Evolutionary conservation across 2,888 invertebrate genomes (phyloP).

Genomic region (Oscheius sp.): DNA sequence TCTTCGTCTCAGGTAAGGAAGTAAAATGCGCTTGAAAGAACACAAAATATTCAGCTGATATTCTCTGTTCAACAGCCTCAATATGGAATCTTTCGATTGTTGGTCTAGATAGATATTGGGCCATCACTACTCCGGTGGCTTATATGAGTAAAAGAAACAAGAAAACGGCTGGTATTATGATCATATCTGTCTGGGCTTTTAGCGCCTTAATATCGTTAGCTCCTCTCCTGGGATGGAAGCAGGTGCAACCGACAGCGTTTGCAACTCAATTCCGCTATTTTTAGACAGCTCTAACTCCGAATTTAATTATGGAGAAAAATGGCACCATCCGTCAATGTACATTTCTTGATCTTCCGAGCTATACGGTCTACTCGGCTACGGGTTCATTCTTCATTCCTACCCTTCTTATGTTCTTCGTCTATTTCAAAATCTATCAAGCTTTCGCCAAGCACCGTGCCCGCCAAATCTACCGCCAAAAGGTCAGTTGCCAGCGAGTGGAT

Average conservation of each 20-base stretch:
- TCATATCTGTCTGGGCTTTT: constrained; percentile 72
- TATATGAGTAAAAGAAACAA: constrained; percentile 71
- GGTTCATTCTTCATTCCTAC: constrained; percentile 98
- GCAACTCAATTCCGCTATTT: constrained; percentile 18
- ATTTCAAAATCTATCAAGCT: constrained; percentile 87
- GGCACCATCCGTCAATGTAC: constrained; percentile 57
- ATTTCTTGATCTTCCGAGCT: constrained; percentile 70
- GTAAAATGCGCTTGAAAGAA: not conserved
- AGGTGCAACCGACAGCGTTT: constrained; percentile 38
- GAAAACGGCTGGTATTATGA: constrained; percentile 71
- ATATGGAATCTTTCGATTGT: constrained; percentile 74
- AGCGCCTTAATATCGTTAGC: constrained; percentile 73
- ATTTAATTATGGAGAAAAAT: constrained; percentile 50
- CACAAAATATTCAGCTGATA: constrained; percentile 70
- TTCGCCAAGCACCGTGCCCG: constrained; percentile 71
- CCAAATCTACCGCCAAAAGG: constrained; percentile 70
- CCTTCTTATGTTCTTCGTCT: constrained; percentile 99
- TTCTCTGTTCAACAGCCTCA: constrained; percentile 73
- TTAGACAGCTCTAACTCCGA: constrained; percentile 46
- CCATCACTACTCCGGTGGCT: constrained; percentile 72
- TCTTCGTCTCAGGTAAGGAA: constrained; percentile 71
- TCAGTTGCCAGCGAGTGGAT: constrained; percentile 45
- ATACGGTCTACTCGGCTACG: constrained; percentile 72
- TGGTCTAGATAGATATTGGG: constrained; percentile 72
- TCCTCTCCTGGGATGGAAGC: constrained; percentile 73